Percentiles rank a stretch among this genome's conserved stretches.
Conservation (phyloP, 2,888 invertebrate genomes). For the Ichneumoninae sp. region DNA sequence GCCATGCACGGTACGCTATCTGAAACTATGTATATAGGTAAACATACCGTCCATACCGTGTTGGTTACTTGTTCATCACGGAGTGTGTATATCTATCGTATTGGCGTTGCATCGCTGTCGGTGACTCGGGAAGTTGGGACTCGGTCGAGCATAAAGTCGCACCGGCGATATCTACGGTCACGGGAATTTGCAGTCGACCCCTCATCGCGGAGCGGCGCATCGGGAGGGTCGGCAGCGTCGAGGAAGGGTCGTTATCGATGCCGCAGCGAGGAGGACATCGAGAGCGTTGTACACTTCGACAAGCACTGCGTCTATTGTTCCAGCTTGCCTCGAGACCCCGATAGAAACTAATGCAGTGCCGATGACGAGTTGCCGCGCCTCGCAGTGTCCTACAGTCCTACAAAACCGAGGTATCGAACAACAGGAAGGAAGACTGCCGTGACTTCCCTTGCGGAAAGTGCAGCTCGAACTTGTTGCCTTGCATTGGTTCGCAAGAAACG, state of each 20-base stretch:
- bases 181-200: constrained; percentile 59
- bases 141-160: constrained; percentile 64
- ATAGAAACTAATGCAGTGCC: constrained; percentile 53
- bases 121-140: constrained; percentile 50
- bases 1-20: constrained; percentile 14
- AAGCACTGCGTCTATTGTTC: constrained; percentile 55
- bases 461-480: neutral
- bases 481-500: neutral
- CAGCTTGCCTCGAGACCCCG: constrained; percentile 31
- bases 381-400: constrained; percentile 33
- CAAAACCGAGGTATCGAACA: constrained; percentile 54
- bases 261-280: constrained; percentile 46
- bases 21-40: neutral
- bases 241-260: constrained; percentile 64
- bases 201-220: constrained; percentile 49
- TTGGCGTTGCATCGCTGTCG: constrained; percentile 49
- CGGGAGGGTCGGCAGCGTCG: constrained; percentile 55
- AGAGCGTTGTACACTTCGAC: constrained; percentile 59
- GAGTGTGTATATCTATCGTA: constrained; percentile 36
- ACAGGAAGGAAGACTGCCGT: constrained; percentile 45
- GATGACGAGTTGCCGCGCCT: constrained; percentile 35
- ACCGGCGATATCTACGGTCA: constrained; percentile 59
- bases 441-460: neutral
- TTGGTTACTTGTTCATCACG: constrained; percentile 47
- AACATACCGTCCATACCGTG: constrained; percentile 1